Conservation (phyloP, 2,888 invertebrate genomes). For the Dyspetes luteomarginatus region DNA sequence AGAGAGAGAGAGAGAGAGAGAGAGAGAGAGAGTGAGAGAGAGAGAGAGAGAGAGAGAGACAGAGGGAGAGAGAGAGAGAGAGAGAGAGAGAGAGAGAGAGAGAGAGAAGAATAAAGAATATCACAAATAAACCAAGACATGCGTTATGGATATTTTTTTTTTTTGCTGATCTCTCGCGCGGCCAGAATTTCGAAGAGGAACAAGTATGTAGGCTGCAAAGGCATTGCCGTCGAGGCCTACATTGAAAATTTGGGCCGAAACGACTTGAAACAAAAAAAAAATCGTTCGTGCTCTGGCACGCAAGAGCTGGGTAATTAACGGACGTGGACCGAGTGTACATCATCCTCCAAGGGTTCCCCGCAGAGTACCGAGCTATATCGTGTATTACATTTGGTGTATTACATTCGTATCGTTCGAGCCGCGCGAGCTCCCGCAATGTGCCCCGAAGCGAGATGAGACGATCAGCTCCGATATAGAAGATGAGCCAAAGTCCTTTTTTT, state of each 20-base stretch:
- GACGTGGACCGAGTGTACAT: conserved; percentile 49
- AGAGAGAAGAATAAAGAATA: conserved; percentile 24
- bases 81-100: not conserved
- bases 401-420: no score
- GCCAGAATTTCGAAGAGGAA: conserved; percentile 43
- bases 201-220: conserved; percentile 19
- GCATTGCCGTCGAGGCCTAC: conserved; percentile 24
- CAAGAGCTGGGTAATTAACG: conserved; percentile 61
- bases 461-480: conserved; percentile 48
- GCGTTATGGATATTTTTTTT: conserved; percentile 48
- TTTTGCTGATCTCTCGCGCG: not conserved
- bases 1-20: not conserved
- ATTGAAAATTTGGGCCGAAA: conserved; percentile 51
- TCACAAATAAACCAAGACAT: conserved; percentile 20
- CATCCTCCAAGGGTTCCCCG: conserved; percentile 56
- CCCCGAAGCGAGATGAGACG: not conserved
- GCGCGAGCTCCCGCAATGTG: no score
- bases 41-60: not conserved
- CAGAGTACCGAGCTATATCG: conserved; percentile 19
- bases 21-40: conserved; percentile 34
- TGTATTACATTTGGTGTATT: conserved; percentile 31
- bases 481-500: not conserved
- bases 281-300: conserved; percentile 38
- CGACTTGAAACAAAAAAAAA: conserved; percentile 14
- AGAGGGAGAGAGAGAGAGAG: not conserved